Evolutionary conservation across 1,140 invertebrate species (phyloP).

Genomic region (Helicoverpa zea): DNA sequence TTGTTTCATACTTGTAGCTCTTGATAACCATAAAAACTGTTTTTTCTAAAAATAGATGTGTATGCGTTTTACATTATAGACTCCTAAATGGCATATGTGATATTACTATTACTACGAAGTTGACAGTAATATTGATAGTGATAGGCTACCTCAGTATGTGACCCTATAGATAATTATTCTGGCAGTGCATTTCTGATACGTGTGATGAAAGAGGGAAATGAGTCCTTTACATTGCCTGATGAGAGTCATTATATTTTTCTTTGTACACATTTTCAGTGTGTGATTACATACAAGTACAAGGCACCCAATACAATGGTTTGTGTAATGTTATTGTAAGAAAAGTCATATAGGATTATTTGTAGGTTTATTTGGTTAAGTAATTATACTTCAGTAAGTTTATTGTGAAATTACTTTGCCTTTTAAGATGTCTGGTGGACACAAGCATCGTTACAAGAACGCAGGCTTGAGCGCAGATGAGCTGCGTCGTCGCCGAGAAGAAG

Average conservation of each 20-base stretch:
- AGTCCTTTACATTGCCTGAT: neutral
- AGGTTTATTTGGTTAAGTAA: neutral
- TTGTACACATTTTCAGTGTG: too few species aligned
- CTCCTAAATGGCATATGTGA: neutral
- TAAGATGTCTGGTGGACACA: constrained; percentile 94
- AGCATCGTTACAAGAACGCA: constrained; percentile 98
- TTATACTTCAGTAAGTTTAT: neutral
- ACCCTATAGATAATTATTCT: neutral
- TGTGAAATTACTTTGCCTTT: constrained; percentile 49
- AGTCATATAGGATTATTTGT: too few species aligned
- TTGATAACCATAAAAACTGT: constrained; percentile 2
- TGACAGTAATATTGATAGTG: neutral
- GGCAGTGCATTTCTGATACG: neutral
- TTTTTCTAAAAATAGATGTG: constrained; percentile 4
- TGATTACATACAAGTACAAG: too few species aligned
- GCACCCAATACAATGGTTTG: too few species aligned
- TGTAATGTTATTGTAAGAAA: too few species aligned
- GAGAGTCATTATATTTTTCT: too few species aligned
- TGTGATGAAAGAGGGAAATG: neutral
- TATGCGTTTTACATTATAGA: neutral
- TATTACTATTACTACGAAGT: neutral
- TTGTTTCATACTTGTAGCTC: neutral
- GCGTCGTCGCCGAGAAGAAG: constrained; percentile 96
- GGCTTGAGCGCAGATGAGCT: constrained; percentile 97
- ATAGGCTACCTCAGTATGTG: neutral